A percentile compares a stretch with the other conserved stretches of the same genome.
These are phyloP conservation scores for Odontamblyopus rebecca DNA, from an alignment of 2,797 vertebrate species.

Conservation along the genomic window DNA sequence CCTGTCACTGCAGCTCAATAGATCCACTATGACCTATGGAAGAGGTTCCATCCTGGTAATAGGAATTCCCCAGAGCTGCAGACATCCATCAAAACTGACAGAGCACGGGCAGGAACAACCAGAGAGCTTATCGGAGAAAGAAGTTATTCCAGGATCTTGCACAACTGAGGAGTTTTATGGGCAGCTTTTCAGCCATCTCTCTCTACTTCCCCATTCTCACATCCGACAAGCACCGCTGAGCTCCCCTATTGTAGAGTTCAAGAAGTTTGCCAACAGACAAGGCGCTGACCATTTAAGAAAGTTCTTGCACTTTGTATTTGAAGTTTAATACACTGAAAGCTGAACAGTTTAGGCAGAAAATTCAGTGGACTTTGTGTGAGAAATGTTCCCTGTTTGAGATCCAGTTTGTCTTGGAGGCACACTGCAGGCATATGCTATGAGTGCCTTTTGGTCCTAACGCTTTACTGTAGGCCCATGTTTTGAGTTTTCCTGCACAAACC, in stretches of 20 bases:
- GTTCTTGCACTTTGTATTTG: neutral
- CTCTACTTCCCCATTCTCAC: constrained; percentile 21
- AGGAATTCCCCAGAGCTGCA: constrained; percentile 45
- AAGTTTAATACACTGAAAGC: constrained; percentile 2
- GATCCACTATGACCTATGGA: constrained; percentile 31
- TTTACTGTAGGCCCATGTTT: neutral
- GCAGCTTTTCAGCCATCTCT: constrained; percentile 26
- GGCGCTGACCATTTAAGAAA: constrained; percentile 15
- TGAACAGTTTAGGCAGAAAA: constrained; percentile 4
- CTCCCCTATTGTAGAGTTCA: constrained; percentile 9
- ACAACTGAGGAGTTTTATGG: constrained; percentile 40
- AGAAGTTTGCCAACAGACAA: constrained; percentile 38
- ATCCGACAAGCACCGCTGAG: constrained; percentile 43
- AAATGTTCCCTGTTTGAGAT: neutral
- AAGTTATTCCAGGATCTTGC: constrained; percentile 15
- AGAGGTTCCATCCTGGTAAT: constrained; percentile 62
- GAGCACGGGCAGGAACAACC: constrained; percentile 12
- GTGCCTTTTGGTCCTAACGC: neutral
- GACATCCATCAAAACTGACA: constrained; percentile 54
- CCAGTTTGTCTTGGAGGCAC: neutral
- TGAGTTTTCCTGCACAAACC: neutral
- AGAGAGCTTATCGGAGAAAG: neutral
- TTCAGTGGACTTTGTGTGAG: neutral
- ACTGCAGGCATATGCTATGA: neutral
- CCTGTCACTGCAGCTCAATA: constrained; percentile 35